Conservation (phyloP, 2,113 vertebrate species). For the Pleuronectes platessa region DNA sequence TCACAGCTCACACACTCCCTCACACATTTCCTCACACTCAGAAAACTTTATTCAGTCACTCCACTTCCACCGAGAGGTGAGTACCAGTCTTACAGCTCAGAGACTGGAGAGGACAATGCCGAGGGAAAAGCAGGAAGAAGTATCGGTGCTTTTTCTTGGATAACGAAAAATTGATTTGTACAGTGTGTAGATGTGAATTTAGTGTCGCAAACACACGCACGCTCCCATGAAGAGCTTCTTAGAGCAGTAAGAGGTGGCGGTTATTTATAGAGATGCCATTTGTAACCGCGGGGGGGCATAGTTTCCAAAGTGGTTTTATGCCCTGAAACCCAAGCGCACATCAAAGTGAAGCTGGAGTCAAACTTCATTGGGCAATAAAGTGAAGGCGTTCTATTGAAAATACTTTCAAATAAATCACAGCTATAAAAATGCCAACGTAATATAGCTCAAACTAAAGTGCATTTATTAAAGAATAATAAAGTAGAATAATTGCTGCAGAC, state of each 20-base stretch:
- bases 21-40: constrained; percentile 10
- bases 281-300: constrained; percentile 64
- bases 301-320: constrained; percentile 45
- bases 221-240: not conserved
- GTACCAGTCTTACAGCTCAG: not conserved
- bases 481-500: not conserved
- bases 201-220: not conserved
- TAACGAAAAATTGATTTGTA: not conserved
- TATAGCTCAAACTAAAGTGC: not conserved
- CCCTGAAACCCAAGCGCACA: not conserved
- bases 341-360: not conserved
- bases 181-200: not conserved
- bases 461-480: not conserved
- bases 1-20: constrained; percentile 3
- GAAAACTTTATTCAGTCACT: constrained; percentile 56
- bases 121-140: not conserved
- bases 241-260: not conserved
- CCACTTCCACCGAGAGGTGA: constrained; percentile 20
- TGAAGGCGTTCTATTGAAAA: not conserved
- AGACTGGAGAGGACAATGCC: not conserved
- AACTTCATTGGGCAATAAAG: not conserved
- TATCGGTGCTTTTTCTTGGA: too few relatives aligned
- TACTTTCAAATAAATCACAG: not conserved
- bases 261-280: constrained; percentile 26
- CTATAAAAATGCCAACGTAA: not conserved